Conservation (phyloP, 2,113 vertebrate genomes). For the Pongo abelii region DNA sequence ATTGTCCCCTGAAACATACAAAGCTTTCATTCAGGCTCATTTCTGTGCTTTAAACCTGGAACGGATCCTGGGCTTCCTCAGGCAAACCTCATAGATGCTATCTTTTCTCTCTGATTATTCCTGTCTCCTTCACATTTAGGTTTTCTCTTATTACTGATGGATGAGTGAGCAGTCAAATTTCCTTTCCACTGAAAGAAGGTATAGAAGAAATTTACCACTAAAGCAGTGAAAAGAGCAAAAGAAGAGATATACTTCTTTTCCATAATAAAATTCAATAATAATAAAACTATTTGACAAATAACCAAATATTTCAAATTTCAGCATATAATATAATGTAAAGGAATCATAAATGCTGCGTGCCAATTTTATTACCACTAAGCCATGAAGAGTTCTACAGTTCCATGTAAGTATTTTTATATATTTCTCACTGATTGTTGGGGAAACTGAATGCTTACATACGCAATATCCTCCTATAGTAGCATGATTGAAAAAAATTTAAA, state of each 20-base stretch:
- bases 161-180: conserved; percentile 42
- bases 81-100: conserved; percentile 62
- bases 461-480: not conserved
- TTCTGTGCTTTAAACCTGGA: conserved; percentile 63
- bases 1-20: conserved; percentile 59
- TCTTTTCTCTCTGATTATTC: conserved; percentile 67
- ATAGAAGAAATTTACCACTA: conserved; percentile 49
- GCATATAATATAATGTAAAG: not conserved
- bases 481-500: not conserved
- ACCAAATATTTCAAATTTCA: not conserved
- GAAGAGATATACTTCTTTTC: not conserved
- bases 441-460: not conserved
- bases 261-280: not conserved
- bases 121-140: conserved; percentile 62
- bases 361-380: not conserved
- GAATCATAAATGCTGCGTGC: not conserved
- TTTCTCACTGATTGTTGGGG: conserved; percentile 25
- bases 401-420: not conserved
- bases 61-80: conserved; percentile 61
- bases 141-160: conserved; percentile 58
- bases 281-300: conserved; percentile 11
- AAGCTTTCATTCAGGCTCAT: conserved; percentile 71
- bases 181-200: conserved; percentile 23
- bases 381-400: conserved; percentile 10
- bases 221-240: conserved; percentile 24